Conservation (phyloP, 2,888 invertebrate species). For the Loripinus fragilis region DNA sequence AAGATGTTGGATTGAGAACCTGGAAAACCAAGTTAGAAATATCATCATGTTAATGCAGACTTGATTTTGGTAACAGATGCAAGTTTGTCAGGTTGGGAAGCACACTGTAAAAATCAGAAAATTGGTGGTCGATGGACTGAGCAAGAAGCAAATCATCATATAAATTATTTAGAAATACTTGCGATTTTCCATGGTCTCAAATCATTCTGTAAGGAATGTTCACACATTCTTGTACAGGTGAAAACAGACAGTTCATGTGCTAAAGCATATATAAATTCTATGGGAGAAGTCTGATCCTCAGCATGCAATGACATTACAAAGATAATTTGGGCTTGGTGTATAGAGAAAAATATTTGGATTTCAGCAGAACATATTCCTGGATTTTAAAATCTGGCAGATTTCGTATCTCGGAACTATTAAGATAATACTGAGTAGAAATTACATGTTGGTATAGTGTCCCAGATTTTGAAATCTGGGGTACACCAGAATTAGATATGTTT, state of each 20-base stretch:
- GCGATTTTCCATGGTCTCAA: too few relatives aligned
- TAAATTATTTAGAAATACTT: background rate
- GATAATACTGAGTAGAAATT: background rate
- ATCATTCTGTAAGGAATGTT: too few relatives aligned
- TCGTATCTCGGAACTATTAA: too few relatives aligned
- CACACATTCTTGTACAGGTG: too few relatives aligned
- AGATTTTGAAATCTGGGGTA: conserved; percentile 14
- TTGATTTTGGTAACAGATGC: background rate
- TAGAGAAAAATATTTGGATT: too few relatives aligned
- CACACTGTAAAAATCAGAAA: background rate
- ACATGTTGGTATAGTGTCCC: background rate
- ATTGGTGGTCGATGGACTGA: background rate
- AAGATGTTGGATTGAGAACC: background rate
- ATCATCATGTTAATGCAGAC: background rate
- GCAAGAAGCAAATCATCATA: background rate
- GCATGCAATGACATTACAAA: too few relatives aligned
- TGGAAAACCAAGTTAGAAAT: background rate
- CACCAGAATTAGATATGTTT: conserved; percentile 42
- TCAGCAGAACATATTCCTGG: too few relatives aligned
- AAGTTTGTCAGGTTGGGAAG: background rate
- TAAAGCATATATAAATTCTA: too few relatives aligned
- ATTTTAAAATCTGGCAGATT: too few relatives aligned
- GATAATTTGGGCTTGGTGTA: too few relatives aligned
- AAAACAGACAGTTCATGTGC: too few relatives aligned
- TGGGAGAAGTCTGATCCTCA: too few relatives aligned